Evolutionary conservation across 2,113 vertebrate species (phyloP).

Genomic region (Eclectus roratus): DNA sequence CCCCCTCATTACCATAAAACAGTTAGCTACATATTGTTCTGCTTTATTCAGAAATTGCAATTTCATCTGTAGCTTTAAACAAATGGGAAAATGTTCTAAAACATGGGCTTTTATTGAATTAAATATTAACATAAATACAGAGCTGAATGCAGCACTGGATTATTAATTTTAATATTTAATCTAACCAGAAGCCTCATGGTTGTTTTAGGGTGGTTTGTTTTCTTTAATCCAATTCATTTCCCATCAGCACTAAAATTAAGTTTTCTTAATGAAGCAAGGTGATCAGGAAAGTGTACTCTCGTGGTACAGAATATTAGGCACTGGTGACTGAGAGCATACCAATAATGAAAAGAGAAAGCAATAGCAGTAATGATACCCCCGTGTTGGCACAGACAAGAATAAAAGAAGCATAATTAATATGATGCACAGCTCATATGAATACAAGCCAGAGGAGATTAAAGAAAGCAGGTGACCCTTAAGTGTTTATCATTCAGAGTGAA

Average conservation of each 20-base stretch:
- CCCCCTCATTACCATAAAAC: conserved; percentile 17
- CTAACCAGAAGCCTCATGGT: conserved; percentile 24
- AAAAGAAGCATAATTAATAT: neutral
- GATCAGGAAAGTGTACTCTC: neutral
- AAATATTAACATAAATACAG: conserved; percentile 73
- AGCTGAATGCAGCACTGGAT: conserved; percentile 43
- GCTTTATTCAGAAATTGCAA: conserved; percentile 26
- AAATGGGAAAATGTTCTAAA: conserved; percentile 57
- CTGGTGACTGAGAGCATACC: neutral
- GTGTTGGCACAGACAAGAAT: neutral
- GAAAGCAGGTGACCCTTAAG: neutral
- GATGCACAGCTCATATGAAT: neutral
- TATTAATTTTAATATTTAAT: conserved; percentile 73
- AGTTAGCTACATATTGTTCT: neutral
- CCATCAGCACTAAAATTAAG: conserved; percentile 27
- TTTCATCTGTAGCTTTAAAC: conserved; percentile 51
- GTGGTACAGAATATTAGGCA: neutral
- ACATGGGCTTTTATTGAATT: conserved; percentile 66
- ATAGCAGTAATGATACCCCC: neutral
- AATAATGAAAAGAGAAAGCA: conserved; percentile 9
- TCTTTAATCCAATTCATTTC: conserved; percentile 43
- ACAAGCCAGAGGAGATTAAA: neutral
- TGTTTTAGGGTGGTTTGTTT: conserved; percentile 45
- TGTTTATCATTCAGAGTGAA: neutral
- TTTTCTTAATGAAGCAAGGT: conserved; percentile 39